Evolutionary conservation across 2,113 vertebrate genomes (phyloP).

Genomic region (Phrynocephalus versicolor): DNA sequence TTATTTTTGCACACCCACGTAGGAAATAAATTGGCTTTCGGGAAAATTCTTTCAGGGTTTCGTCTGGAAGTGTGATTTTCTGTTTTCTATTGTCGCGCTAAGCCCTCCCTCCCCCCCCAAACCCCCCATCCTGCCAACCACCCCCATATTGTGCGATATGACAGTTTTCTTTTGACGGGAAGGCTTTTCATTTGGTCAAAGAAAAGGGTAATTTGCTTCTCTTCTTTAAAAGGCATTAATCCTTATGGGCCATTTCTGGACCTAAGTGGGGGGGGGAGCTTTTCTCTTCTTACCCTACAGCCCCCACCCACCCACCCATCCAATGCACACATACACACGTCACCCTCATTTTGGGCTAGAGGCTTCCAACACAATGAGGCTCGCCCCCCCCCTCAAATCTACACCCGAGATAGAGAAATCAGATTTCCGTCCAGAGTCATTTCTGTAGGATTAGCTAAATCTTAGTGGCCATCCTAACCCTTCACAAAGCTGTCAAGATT

Average conservation of each 20-base stretch:
- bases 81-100: slow-evolving; percentile 50
- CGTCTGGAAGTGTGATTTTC: slow-evolving; percentile 40
- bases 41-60: slow-evolving; percentile 40
- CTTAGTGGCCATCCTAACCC: slow-evolving; percentile 88
- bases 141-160: slow-evolving; percentile 69
- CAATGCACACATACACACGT: no score
- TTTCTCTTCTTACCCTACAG: slow-evolving; percentile 58
- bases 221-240: slow-evolving; percentile 68
- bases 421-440: slow-evolving; percentile 90
- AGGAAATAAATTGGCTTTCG: slow-evolving; percentile 62
- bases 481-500: slow-evolving; percentile 94
- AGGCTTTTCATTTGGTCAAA: slow-evolving; percentile 69
- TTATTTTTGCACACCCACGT: slow-evolving; percentile 27
- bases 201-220: slow-evolving; percentile 70
- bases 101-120: slow-evolving; percentile 25
- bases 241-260: slow-evolving; percentile 68
- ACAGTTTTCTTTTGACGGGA: slow-evolving; percentile 71
- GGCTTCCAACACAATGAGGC: slow-evolving; percentile 82
- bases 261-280: slow-evolving; percentile 57
- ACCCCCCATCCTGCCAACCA: background rate
- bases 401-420: slow-evolving; percentile 88
- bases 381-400: slow-evolving; percentile 79
- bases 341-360: slow-evolving; percentile 47
- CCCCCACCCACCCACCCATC: no score
- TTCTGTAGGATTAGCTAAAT: slow-evolving; percentile 90